Percentiles rank a stretch among this genome's conserved stretches.
Conservation (phyloP, 2,113 vertebrate species). For the Boleophthalmus pectinirostris region DNA sequence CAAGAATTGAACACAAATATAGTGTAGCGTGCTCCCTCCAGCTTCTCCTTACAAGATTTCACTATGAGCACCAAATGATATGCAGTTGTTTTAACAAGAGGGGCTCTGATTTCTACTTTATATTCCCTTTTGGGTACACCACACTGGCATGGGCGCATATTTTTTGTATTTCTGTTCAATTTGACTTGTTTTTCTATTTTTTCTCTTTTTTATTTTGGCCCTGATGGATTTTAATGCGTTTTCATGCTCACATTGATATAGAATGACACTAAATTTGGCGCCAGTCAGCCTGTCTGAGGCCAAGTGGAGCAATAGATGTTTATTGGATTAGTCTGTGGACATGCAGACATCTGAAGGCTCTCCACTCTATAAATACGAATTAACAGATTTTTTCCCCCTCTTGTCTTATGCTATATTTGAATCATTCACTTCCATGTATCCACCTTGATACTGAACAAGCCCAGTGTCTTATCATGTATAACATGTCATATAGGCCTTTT, state of each 20-base stretch:
- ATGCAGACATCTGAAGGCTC: conserved; percentile 66
- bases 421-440: conserved; percentile 64
- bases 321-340: conserved; percentile 78
- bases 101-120: conserved; percentile 63
- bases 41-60: conserved; percentile 67
- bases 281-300: conserved; percentile 74
- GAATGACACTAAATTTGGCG: conserved; percentile 81
- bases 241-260: conserved; percentile 80
- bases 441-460: conserved; percentile 41
- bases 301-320: conserved; percentile 72
- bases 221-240: conserved; percentile 79
- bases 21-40: conserved; percentile 41
- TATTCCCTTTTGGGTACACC: conserved; percentile 54
- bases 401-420: conserved; percentile 37
- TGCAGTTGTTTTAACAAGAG: conserved; percentile 67
- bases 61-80: conserved; percentile 64
- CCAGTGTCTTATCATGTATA: not conserved
- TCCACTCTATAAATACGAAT: conserved; percentile 72
- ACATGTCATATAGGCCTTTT: not conserved
- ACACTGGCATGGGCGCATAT: conserved; percentile 46
- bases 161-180: not conserved
- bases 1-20: conserved; percentile 53
- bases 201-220: conserved; percentile 38
- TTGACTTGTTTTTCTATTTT: not conserved
- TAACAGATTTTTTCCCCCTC: conserved; percentile 57